Conservation (phyloP, 2,797 vertebrate genomes). For the Sebastes elongatus region DNA sequence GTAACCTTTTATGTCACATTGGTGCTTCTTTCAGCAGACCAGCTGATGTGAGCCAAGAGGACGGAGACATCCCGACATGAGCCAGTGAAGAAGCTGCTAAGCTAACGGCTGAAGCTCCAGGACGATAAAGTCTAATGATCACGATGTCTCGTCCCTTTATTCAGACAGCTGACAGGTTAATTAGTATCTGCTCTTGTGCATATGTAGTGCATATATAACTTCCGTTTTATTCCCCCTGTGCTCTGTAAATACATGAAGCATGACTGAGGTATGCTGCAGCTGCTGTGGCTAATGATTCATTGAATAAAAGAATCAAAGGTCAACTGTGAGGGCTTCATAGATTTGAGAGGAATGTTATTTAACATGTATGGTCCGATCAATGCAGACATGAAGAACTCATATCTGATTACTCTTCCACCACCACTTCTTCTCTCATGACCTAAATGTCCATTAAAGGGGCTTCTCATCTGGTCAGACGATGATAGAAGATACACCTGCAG, state of each 20-base stretch:
- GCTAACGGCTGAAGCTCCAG: background rate
- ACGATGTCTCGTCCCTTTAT: rapidly evolving
- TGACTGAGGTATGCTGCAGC: background rate
- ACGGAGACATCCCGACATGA: background rate
- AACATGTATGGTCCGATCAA: background rate
- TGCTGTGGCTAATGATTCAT: constrained; percentile 40
- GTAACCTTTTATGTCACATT: background rate
- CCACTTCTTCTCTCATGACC: too few species aligned
- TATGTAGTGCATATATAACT: background rate
- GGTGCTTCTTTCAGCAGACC: background rate
- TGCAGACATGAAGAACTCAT: too few species aligned
- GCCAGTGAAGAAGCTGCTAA: background rate
- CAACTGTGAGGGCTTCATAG: background rate
- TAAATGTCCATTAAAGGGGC: too few species aligned
- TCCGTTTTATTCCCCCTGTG: background rate
- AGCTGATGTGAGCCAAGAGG: background rate
- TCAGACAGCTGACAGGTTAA: background rate
- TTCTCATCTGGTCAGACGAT: background rate
- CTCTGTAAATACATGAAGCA: constrained; percentile 23
- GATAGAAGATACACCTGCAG: background rate
- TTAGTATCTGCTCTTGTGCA: background rate
- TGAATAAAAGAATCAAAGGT: background rate
- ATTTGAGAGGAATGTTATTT: background rate
- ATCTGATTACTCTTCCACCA: too few species aligned
- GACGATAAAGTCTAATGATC: background rate